Base-by-base conservation (phyloP, 2,797 vertebrate genomes). In the Loriculus beryllinus region DNA sequence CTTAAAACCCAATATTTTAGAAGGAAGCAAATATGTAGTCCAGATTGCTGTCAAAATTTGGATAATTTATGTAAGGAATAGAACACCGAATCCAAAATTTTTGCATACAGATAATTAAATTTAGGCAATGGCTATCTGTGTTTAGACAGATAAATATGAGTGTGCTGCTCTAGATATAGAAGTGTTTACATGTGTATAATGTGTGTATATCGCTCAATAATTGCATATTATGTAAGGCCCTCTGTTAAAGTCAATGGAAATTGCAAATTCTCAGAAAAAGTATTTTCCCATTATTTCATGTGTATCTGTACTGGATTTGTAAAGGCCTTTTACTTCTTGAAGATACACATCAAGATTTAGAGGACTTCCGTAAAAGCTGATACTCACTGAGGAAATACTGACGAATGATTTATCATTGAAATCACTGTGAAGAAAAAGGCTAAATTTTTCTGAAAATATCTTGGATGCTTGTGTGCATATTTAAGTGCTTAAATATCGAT, bases 41-140 rank as follows among this genome's bases (percentile, higher is more conserved):
- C 95, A 96, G 92, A 96, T 96, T 95, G 89, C 89, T 88, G 80
- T 93, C 93, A 94, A 90, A 92, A 91, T 95, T 88, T 86, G 80
- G 74, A 91, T 95, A 91, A 92, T 89, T 93, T 95, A 87, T 85
- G 85, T 90, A 81, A 81, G 82, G 79, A 75, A 35, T 81, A 71
- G 71, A 91, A 64, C 45, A 64, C 15, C 54, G 84, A 91, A 83
- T 93, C 82, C 86, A 93, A 71, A 80, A 75, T 62, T 77, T 82
- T 85, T 11, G 3, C 57, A 28, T 83, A 52, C 45, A 64, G 62
- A 86, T 95, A 90, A 91, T 91, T 92, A 90, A 86, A 88, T 65
- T 49, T 71, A 63, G 62, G 47, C 48, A 65, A 43, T 49, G 64
- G 23, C 52, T 86, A 39, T 91, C 33, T 87, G n/a, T 82, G 29